Evolutionary conservation across 2,888 invertebrate species (phyloP), one percentile per base, ranked within the genome.

Genomic region (Dione vanillae): DNA sequence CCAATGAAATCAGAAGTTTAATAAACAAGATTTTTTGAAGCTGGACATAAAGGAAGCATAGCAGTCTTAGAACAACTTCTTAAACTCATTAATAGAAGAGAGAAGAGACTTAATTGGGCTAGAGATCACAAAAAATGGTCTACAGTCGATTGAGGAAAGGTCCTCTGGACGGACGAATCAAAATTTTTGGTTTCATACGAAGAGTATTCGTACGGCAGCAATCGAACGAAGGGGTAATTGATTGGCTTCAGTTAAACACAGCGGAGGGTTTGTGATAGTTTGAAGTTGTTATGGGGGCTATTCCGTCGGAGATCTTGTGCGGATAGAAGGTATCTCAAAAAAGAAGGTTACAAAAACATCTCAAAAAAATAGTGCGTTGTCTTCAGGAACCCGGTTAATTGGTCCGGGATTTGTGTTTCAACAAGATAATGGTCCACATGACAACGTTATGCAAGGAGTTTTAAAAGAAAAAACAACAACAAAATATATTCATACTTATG

Each of bases 221-320:
- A 8, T 11, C 20, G 6, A 61, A 61, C 27, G 45, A 61, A n/a
- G 45, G 45, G 10, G 45, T 27, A 14, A 14, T 19, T n/a, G 27
- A 43, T 3, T 20, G 5, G 41, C 43, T 58, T 58, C 56, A 58
- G 59, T 59, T 14, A 43, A 59, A n/a, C 59, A 43, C 14, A 43
- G 59, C 20, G 59, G 59, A 19, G 59, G 43, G n/a, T 59, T 43
- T 43, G 59, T 41, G 10, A 43, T 59, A 20, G 43, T 59, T 43
- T 59, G 43, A 20, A 43, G 59, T 11, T 41, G 41, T 41, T 59
- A 43, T 20, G 16, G 43, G 19, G 43, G 59, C n/a, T 59, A 11
- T 27, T 19, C 43, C 14, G 20, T 19, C 14, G 59, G 59, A 59
- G 14, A 59, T 59, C 14, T 59, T 41, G 59, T 59, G 12, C 35